Conservation (phyloP, 1,140 invertebrate species). For the Bombus waltoni region DNA sequence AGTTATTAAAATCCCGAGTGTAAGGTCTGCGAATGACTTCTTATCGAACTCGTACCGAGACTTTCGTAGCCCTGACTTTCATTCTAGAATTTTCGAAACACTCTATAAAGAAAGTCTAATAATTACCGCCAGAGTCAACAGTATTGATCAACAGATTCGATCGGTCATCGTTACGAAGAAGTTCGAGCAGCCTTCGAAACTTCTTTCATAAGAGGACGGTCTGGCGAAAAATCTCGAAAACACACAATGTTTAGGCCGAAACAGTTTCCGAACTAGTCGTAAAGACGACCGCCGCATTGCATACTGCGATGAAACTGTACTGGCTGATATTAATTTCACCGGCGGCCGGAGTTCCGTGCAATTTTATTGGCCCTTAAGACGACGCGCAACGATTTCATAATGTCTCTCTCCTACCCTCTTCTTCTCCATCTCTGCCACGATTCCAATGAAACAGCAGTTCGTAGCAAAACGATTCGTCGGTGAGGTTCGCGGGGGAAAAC, state of each 20-base stretch:
- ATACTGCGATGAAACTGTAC: constrained; percentile 46
- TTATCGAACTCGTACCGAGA: too few species aligned
- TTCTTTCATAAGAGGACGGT: constrained; percentile 22
- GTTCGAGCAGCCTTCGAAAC: constrained; percentile 39
- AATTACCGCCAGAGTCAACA: not conserved
- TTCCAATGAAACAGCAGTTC: constrained; percentile 59
- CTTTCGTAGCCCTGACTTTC: too few species aligned
- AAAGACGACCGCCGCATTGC: constrained; percentile 48
- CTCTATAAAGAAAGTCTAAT: not conserved
- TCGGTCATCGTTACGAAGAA: not conserved
- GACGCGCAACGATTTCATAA: constrained; percentile 62
- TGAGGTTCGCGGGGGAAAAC: not conserved
- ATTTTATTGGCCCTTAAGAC: constrained; percentile 65
- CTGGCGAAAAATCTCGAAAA: constrained; percentile 15
- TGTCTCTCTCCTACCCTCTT: not conserved
- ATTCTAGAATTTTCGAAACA: not conserved
- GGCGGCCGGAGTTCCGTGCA: constrained; percentile 24
- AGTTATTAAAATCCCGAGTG: too few species aligned
- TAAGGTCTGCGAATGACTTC: too few species aligned
- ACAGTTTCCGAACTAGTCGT: constrained; percentile 26
- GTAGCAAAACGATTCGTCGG: constrained; percentile 45
- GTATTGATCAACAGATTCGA: constrained; percentile 1
- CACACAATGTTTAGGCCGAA: constrained; percentile 24
- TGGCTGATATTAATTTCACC: constrained; percentile 62
- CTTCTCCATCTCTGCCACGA: not conserved